Evolutionary conservation across 2,113 vertebrate genomes (phyloP).

Genomic region (Paracanthobrama guichenoti): DNA sequence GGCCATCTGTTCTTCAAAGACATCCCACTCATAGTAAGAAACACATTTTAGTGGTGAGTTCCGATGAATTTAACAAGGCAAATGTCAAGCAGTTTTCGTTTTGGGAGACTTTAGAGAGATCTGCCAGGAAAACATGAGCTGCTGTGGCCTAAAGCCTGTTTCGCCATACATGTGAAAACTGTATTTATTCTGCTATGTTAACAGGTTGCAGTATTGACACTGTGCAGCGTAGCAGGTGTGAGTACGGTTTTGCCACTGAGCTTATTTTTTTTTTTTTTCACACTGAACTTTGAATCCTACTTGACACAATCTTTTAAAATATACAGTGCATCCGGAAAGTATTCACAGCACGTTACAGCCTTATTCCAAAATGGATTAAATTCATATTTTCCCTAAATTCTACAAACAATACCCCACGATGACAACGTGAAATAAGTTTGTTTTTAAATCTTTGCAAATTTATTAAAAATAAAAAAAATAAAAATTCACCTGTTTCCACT

Average conservation of each 20-base stretch:
- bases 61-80: slow-evolving; percentile 59
- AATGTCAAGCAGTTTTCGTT: slow-evolving; percentile 34
- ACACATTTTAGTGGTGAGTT: slow-evolving; percentile 42
- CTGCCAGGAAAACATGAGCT: neutral
- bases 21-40: slow-evolving; percentile 33
- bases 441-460: too few relatives aligned
- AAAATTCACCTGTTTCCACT: too few relatives aligned
- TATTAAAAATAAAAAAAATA: too few relatives aligned
- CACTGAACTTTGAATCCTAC: neutral
- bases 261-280: neutral
- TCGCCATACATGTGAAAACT: neutral
- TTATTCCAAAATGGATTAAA: too few relatives aligned
- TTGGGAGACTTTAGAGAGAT: neutral
- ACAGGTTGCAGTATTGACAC: neutral
- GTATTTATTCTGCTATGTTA: neutral
- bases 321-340: neutral
- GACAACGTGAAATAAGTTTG: too few relatives aligned
- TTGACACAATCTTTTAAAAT: neutral
- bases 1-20: slow-evolving; percentile 38
- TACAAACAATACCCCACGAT: too few relatives aligned
- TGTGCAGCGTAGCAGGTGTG: neutral
- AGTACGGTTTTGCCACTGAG: neutral
- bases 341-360: too few relatives aligned
- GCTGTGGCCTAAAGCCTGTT: slow-evolving; percentile 15
- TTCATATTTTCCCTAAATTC: too few relatives aligned